These are phyloP conservation scores for Zaprionus davidi DNA, from an alignment of 1,140 invertebrate species.

Conservation along the genomic window DNA sequence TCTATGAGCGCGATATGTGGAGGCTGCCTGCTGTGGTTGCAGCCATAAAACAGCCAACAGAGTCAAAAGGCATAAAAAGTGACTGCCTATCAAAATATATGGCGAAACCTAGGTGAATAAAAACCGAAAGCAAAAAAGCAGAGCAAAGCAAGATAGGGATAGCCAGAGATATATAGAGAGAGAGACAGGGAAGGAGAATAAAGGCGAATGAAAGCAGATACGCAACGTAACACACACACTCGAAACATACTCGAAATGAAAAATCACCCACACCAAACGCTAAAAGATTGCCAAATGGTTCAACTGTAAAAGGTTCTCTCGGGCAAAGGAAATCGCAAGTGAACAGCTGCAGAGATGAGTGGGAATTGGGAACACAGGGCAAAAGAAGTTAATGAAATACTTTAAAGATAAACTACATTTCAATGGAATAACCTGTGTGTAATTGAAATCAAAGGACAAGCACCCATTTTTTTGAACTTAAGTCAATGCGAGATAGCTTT, in stretches of 20 bases:
- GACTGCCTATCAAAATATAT: constrained; percentile 79
- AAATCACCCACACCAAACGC: constrained; percentile 71
- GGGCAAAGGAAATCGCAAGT: constrained; percentile 10
- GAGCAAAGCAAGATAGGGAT: background rate
- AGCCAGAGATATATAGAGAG: background rate
- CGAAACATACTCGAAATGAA: constrained; percentile 51
- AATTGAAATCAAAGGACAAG: too few species aligned
- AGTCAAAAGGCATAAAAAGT: constrained; percentile 73
- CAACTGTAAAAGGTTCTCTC: constrained; percentile 34
- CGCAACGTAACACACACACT: constrained; percentile 49
- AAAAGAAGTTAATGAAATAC: background rate
- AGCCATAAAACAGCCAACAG: constrained; percentile 67
- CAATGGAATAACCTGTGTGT: too few species aligned
- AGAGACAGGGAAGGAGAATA: background rate
- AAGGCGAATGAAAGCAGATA: background rate
- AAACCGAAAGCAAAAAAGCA: constrained; percentile 38
- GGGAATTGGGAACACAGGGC: background rate
- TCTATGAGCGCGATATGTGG: constrained; percentile 44
- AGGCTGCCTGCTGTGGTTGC: constrained; percentile 70
- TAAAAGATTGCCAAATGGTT: constrained; percentile 64
- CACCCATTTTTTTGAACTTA: too few species aligned
- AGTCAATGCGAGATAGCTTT: too few species aligned
- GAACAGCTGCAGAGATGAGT: background rate
- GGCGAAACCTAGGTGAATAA: constrained; percentile 46
- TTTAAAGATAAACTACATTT: background rate